Percentiles rank a stretch among this genome's conserved stretches.
phyloP scores from a whole-genome alignment of 2,113 vertebrate species.

The Columba janthina region DNA sequence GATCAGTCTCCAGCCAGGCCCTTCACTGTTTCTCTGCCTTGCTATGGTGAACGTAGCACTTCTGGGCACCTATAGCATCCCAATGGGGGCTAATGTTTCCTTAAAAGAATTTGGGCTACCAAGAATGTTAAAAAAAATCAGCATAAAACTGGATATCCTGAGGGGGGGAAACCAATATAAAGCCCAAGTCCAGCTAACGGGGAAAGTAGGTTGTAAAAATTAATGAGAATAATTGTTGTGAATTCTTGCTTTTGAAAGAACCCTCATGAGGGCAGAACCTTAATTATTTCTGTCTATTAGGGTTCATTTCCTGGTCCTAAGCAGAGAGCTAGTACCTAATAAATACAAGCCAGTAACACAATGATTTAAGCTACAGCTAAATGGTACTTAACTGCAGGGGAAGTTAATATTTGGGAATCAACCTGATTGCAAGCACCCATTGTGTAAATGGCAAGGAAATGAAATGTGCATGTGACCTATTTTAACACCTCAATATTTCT shows the following conservation, averaged over 20 bases:
- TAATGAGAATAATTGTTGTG: constrained; percentile 82
- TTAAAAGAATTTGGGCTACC: neutral
- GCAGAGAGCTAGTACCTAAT: constrained; percentile 75
- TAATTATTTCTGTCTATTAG: constrained; percentile 82
- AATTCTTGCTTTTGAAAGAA: constrained; percentile 75
- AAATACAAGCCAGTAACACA: constrained; percentile 70
- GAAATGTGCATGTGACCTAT: constrained; percentile 61
- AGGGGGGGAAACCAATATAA: constrained; percentile 46
- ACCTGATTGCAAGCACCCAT: constrained; percentile 63
- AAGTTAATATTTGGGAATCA: constrained; percentile 63
- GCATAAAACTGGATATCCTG: constrained; percentile 65
- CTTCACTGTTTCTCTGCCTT: neutral
- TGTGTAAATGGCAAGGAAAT: constrained; percentile 68
- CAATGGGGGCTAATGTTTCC: neutral
- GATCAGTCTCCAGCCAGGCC: neutral
- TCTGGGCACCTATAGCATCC: neutral
- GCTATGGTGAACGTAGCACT: neutral
- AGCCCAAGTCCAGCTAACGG: constrained; percentile 52
- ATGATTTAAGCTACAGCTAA: constrained; percentile 69
- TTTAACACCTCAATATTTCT: constrained; percentile 77
- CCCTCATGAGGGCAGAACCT: constrained; percentile 69
- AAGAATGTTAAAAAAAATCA: neutral
- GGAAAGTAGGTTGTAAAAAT: constrained; percentile 78
- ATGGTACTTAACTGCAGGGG: constrained; percentile 55
- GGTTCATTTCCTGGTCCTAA: constrained; percentile 80